Evolutionary conservation across 2,797 vertebrate genomes (phyloP).

Genomic region (Okamejei kenojei): DNA sequence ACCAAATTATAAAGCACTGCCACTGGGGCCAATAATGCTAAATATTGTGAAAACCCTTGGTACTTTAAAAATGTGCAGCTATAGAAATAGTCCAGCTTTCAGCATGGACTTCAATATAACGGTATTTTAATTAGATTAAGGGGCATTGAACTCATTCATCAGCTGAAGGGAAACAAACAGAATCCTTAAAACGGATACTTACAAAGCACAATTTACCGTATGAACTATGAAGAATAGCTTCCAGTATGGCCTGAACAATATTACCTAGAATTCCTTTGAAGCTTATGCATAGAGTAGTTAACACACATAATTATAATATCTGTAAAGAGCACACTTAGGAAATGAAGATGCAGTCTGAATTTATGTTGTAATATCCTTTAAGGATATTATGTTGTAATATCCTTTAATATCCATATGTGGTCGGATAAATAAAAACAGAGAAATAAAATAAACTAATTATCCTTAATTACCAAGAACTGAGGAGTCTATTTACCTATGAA

Average conservation of each 20-base stretch:
- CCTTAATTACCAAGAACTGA: slow-evolving; percentile 7
- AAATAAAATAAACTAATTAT: neutral
- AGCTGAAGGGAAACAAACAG: neutral
- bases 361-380: neutral
- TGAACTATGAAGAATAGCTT: neutral
- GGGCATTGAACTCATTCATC: neutral
- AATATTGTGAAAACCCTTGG: neutral
- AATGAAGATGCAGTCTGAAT: neutral
- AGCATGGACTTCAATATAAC: neutral
- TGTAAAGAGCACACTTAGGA: neutral
- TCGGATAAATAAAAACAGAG: neutral
- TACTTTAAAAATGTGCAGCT: neutral
- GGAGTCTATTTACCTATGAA: neutral
- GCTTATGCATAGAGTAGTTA: neutral
- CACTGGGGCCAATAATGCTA: neutral
- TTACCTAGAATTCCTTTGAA: neutral
- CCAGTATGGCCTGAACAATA: neutral
- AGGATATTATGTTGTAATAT: neutral
- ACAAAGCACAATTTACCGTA: neutral
- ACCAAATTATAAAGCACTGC: neutral
- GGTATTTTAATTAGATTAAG: neutral
- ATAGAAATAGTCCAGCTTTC: neutral
- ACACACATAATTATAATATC: neutral
- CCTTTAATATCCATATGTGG: neutral
- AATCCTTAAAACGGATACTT: neutral